Evolutionary conservation across 2,888 invertebrate species (phyloP), one percentile per base, ranked within the genome.

Genomic region (Dolomedes plantarius): DNA sequence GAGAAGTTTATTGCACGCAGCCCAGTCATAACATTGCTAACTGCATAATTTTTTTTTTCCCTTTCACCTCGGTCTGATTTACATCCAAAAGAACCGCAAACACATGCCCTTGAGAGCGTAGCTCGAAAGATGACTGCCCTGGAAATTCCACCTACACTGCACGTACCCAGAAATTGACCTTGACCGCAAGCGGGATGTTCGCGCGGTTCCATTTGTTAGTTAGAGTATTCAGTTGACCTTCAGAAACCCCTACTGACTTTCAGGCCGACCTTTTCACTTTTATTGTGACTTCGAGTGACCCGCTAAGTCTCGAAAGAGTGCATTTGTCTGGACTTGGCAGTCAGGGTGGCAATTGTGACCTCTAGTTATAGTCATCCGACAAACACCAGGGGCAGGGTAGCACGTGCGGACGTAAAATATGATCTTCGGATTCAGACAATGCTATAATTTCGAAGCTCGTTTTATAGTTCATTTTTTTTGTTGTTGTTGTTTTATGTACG

Each of bases 191-290:
- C 23, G 56, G 56, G 56, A 56, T 23, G 56, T 23, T 23, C 16
- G 56, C 23, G 56, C 56, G 56, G 56, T 56, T 23, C 65, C 62
- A 67, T 76, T 68, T 29, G 31, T 46, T 46, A 19, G 31, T 39
- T 41, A 36, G 36, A 50, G 77, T 36, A 23, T 39, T 29, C 41
- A 31, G 13, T 62, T 75, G 75, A 31, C 81, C 81, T 82, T 75
- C 69, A 28, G 19, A 69, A 75, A 75, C 68, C 81, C 62, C 75
- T 28, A 23, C 1, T 69, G 75, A 75, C 75, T 69, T 75, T 75
- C 23, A 65, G 29, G 16, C n/a, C 68, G 81, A 82, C 81, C 81
- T 82, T 62, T 62, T 46, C 62, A 29, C 31, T n/a, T 29, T 68
- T 64, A 13, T 31, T 69, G n/a, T 69, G 77, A 50, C 74, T 50